These are phyloP conservation scores for Labeo catla DNA, from an alignment of 2,113 vertebrate species.

Conservation along the genomic window DNA sequence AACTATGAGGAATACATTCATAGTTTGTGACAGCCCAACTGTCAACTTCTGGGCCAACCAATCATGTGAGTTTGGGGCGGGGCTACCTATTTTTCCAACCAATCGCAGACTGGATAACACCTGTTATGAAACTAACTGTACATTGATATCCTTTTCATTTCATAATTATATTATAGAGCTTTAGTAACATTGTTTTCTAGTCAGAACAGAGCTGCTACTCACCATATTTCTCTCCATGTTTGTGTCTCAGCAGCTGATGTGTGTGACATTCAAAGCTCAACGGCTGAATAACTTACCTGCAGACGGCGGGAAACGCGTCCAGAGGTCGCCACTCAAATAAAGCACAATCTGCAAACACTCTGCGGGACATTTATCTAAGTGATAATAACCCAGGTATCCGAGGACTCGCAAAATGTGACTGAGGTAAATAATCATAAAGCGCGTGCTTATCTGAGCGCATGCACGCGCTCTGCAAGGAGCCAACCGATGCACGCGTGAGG, in stretches of 20 bases:
- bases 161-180: no score
- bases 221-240: no score
- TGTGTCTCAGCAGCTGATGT: no score
- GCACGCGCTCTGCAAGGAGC: constrained; percentile 54
- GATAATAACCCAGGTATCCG: constrained; percentile 75
- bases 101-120: not conserved
- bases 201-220: no score
- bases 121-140: no score
- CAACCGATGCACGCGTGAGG: not conserved
- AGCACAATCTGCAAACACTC: constrained; percentile 46
- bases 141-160: no score
- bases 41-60: not conserved
- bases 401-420: constrained; percentile 20
- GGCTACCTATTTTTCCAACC: not conserved
- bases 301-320: not conserved
- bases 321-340: not conserved
- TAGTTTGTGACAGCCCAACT: not conserved
- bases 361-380: constrained; percentile 71
- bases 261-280: no score
- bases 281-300: not conserved
- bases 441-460: constrained; percentile 53
- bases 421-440: constrained; percentile 40
- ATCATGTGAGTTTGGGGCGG: not conserved
- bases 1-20: not conserved
- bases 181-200: no score